Conservation (phyloP, 2,797 vertebrate species). For the Malurus leucopterus region DNA sequence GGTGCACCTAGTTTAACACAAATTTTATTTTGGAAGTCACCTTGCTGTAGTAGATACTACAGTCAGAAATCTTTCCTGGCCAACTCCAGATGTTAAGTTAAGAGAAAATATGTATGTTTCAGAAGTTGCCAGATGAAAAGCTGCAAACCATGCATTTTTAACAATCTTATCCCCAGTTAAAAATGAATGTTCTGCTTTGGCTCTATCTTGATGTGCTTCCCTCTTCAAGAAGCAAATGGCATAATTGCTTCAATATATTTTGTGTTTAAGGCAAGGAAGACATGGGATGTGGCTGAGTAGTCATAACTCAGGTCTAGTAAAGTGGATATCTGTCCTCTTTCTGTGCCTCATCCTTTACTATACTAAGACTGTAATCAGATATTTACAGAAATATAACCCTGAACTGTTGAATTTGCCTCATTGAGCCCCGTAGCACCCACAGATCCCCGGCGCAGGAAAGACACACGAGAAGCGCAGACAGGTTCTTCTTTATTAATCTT, state of each 20-base stretch:
- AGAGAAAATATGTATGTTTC: not conserved
- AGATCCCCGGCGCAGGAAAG: too few species aligned
- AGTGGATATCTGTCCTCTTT: not conserved
- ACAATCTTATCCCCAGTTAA: not conserved
- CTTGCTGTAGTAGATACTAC: not conserved
- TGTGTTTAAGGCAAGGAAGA: not conserved
- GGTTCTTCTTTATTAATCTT: too few species aligned
- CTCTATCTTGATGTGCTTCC: not conserved
- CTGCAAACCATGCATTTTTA: not conserved
- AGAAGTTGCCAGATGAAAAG: not conserved
- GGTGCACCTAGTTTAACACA: not conserved
- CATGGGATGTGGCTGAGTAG: not conserved
- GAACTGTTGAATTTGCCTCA: too few species aligned
- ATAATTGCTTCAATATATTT: not conserved
- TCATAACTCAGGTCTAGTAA: not conserved
- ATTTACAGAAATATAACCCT: too few species aligned
- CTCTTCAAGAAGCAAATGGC: not conserved
- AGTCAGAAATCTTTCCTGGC: not conserved
- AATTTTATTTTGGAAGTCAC: not conserved
- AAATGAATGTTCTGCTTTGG: not conserved
- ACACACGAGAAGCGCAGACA: too few species aligned
- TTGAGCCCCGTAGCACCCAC: too few species aligned
- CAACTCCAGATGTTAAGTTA: not conserved
- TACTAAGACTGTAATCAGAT: not conserved
- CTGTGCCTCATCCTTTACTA: not conserved